Evolutionary conservation across 2,113 vertebrate genomes (phyloP).

Genomic region (Sorex araneus): DNA sequence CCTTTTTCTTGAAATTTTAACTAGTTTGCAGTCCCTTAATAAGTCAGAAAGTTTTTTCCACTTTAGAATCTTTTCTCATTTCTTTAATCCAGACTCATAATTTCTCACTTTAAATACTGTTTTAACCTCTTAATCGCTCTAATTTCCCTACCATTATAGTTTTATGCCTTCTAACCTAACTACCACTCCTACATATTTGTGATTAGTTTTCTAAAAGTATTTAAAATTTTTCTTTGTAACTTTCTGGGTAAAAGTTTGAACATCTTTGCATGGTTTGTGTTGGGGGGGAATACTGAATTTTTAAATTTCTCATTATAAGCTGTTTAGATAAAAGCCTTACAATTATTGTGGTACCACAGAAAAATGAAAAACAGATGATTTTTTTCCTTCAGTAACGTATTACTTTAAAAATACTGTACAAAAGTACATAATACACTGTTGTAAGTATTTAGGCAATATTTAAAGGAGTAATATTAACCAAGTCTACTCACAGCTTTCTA

Average conservation of each 20-base stretch:
- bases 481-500: not conserved
- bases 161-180: not conserved
- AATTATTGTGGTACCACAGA: too few species aligned
- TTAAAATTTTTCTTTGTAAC: slow-evolving; percentile 5
- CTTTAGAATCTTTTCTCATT: not conserved
- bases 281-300: too few species aligned
- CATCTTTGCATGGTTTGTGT: not conserved
- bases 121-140: not conserved
- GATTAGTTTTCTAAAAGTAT: not conserved
- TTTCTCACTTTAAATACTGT: slow-evolving; percentile 48
- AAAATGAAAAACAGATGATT: too few species aligned
- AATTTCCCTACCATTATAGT: not conserved
- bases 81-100: slow-evolving; percentile 32
- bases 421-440: not conserved
- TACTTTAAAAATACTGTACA: slow-evolving; percentile 28
- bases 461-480: slow-evolving; percentile 6
- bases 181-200: not conserved
- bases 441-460: not conserved
- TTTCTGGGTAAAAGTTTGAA: not conserved
- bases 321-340: too few species aligned
- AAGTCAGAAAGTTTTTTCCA: not conserved
- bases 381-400: slow-evolving; percentile 13
- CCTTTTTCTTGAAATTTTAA: slow-evolving; percentile 22
- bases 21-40: slow-evolving; percentile 1
- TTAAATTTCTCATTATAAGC: too few species aligned